Evolutionary conservation across 2,888 invertebrate genomes (phyloP).

Genomic region (Napeogenes inachia): DNA sequence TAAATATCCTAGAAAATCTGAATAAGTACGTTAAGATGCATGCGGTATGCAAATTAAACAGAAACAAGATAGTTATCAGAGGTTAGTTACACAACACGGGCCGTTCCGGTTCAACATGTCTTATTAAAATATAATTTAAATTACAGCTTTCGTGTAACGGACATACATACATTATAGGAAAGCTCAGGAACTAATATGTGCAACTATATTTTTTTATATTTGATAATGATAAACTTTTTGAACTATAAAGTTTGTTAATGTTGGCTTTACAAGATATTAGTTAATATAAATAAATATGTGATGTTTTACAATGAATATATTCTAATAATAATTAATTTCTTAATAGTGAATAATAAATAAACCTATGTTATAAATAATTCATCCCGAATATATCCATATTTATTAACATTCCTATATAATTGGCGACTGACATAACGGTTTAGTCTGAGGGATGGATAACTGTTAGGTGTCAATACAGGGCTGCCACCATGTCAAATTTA

Average conservation of each 20-base stretch:
- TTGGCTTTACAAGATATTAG: no score
- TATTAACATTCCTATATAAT: constrained; percentile 23
- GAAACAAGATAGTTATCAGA: constrained; percentile 30
- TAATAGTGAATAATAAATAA: not conserved
- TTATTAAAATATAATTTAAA: constrained; percentile 7
- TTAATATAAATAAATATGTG: no score
- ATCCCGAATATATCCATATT: not conserved
- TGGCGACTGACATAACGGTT: constrained; percentile 27
- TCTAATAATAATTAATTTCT: no score
- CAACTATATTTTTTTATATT: not conserved
- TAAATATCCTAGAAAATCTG: not conserved
- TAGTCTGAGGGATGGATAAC: constrained; percentile 26
- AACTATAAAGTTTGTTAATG: no score
- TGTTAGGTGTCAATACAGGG: constrained; percentile 19
- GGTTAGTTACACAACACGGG: constrained; percentile 25
- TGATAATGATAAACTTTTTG: no score
- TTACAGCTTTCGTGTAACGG: constrained; percentile 1
- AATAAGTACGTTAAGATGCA: constrained; percentile 12
- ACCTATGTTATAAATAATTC: constrained; percentile 1
- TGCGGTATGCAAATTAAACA: constrained; percentile 29
- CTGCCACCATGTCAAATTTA: not conserved
- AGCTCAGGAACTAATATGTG: not conserved
- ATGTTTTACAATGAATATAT: no score
- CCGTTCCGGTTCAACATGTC: constrained; percentile 18
- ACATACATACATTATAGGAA: constrained; percentile 2